A percentile compares a stretch with the other conserved stretches of the same genome.
phyloP scores from a whole-genome alignment of 1,140 invertebrate species.

The Lasioglossum albipes region DNA sequence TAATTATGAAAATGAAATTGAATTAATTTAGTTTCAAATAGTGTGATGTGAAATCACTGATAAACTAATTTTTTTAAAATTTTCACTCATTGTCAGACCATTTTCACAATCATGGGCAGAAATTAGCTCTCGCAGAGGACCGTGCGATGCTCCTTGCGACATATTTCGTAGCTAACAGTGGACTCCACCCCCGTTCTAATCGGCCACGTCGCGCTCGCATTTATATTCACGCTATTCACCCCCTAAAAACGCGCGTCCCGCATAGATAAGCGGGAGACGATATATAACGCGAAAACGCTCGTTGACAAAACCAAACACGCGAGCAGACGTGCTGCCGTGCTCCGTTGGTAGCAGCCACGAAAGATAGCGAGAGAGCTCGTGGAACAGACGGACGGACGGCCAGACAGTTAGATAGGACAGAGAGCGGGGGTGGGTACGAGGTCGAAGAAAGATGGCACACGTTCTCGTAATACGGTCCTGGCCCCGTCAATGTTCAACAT shows the following conservation, averaged over 20 bases:
- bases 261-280: constrained; percentile 40
- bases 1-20: too few relatives aligned
- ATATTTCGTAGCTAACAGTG: too few relatives aligned
- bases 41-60: too few relatives aligned
- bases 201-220: background rate
- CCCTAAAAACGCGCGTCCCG: constrained; percentile 22
- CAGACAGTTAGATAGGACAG: too few relatives aligned
- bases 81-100: too few relatives aligned
- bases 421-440: background rate
- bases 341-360: constrained; percentile 41
- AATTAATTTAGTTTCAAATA: too few relatives aligned
- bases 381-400: background rate
- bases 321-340: constrained; percentile 1
- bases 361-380: constrained; percentile 30
- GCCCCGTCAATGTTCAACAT: constrained; percentile 59
- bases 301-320: constrained; percentile 47
- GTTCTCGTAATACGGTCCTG: constrained; percentile 52
- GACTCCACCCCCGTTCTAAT: background rate
- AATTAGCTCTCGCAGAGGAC: too few relatives aligned
- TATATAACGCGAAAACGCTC: constrained; percentile 27
- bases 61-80: too few relatives aligned
- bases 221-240: background rate
- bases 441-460: constrained; percentile 57
- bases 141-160: too few relatives aligned
- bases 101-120: too few relatives aligned